A percentile compares a stretch with the other conserved stretches of the same genome.
These are phyloP conservation scores for Apostichopus leukothele DNA, from an alignment of 53 echinoderm and acorn worm species.

Conservation along the genomic window DNA sequence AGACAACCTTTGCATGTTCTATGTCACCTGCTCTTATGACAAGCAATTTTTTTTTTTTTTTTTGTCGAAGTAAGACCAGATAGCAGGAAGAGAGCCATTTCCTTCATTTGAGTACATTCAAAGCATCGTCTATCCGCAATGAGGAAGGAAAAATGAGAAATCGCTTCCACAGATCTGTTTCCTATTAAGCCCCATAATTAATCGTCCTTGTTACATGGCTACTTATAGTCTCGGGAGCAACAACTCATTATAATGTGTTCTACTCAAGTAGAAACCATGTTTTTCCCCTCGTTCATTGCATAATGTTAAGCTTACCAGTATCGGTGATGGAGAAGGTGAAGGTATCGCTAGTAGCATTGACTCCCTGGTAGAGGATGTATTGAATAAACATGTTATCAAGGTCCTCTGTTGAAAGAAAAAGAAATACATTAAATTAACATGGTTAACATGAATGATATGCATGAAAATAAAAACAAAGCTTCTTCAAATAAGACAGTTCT, in stretches of 20 bases:
- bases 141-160: not conserved
- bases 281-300: not conserved
- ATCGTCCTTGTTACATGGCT: not conserved
- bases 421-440: not conserved
- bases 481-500: too few species aligned
- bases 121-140: not conserved
- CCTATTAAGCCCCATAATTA: constrained; percentile 8
- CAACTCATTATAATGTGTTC: too few species aligned
- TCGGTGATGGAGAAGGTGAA: constrained; percentile 68
- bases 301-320: constrained; percentile 53
- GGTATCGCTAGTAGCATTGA: constrained; percentile 68
- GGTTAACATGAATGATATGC: too few species aligned
- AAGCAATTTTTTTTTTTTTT: too few species aligned
- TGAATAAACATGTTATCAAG: constrained; percentile 76
- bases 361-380: constrained; percentile 66
- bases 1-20: too few species aligned
- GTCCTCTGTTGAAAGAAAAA: constrained; percentile 52
- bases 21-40: too few species aligned
- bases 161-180: not conserved
- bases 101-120: constrained; percentile 5
- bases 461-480: too few species aligned
- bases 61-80: not conserved
- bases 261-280: too few species aligned
- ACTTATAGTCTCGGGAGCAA: too few species aligned
- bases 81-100: constrained; percentile 3